Evolutionary conservation across 2,797 vertebrate genomes (phyloP), one percentile per base, ranked within the genome.

Genomic region (Gymnothorax javanicus): DNA sequence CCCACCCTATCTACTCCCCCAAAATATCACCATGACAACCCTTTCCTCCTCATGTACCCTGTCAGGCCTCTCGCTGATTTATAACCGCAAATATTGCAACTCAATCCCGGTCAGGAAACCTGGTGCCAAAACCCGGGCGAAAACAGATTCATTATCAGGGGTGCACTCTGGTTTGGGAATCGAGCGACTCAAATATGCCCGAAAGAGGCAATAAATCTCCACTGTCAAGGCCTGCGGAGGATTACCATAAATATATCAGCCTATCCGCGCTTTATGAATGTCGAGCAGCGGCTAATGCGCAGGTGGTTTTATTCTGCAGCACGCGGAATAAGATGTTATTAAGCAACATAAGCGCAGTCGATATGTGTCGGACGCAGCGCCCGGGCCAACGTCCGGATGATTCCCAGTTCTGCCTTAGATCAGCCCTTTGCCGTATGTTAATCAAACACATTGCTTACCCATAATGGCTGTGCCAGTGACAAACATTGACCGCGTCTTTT

Each of bases 381-480:
- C n/a, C 50, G 7, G 75, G 71, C 71, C 71, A 54, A n/a, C 75
- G 23, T 20, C 5, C 23, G 23, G 71, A 54, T n/a, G 50, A 23
- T 54, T 15, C 3, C 12, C 71, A 20, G 25, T 75, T 79, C 54
- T 79, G 9, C 43, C 75, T 79, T 54, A 79, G 75, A 79, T 79
- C 75, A 79, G 43, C 75, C 75, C 50, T 79, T 79, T 79, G 50
- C 75, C 4, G 20, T 8, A 54, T 79, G 75, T 54, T 79, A 79
- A 79, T 79, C 43, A 79, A 79, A 79, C 3, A 54, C 71, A 75
- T 15, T 75, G 71, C 71, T 75, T 75, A 75, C 71, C 50, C 71
- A 50, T 75, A 43, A 75, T 50, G 15, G 71, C 27, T 79, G 43
- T 79, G 75, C 75, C 75, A 79, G 75, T 54, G 75, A 79, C 75